Conservation (phyloP, 2,797 vertebrate genomes). For the Chelonia mydas region DNA sequence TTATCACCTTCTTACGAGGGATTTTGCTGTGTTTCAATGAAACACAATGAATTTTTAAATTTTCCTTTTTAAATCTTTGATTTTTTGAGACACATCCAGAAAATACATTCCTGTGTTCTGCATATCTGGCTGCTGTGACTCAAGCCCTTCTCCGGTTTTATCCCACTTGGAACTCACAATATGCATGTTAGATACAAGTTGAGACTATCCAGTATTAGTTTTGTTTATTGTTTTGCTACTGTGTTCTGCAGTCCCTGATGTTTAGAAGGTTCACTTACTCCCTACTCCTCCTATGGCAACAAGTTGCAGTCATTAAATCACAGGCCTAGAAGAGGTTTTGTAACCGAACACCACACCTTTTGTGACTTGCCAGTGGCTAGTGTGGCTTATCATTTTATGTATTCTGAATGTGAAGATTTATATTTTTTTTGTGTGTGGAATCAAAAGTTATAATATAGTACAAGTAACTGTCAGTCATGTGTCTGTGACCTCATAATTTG, state of each 20-base stretch:
- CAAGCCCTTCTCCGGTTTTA: not conserved
- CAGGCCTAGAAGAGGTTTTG: not conserved
- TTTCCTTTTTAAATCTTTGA: not conserved
- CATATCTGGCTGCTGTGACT: not conserved
- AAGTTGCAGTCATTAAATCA: conserved; percentile 19
- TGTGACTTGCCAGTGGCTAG: not conserved
- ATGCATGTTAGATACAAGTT: not conserved
- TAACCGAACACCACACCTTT: not conserved
- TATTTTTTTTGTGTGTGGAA: not conserved
- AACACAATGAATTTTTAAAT: not conserved
- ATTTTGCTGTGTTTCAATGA: not conserved
- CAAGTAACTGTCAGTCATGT: not conserved
- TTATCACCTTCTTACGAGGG: not conserved
- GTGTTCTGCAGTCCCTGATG: not conserved
- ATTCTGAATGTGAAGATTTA: not conserved
- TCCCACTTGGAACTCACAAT: rapidly evolving
- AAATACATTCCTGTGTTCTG: not conserved
- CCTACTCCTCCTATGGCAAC: conserved; percentile 7
- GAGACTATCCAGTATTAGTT: not conserved
- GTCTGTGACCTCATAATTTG: not conserved
- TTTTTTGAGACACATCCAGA: not conserved
- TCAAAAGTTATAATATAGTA: not conserved
- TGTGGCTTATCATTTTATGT: not conserved
- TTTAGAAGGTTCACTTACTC: not conserved
- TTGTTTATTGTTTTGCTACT: not conserved